Conservation (phyloP, 2,888 invertebrate genomes). For the Leptura quadrifasciata region DNA sequence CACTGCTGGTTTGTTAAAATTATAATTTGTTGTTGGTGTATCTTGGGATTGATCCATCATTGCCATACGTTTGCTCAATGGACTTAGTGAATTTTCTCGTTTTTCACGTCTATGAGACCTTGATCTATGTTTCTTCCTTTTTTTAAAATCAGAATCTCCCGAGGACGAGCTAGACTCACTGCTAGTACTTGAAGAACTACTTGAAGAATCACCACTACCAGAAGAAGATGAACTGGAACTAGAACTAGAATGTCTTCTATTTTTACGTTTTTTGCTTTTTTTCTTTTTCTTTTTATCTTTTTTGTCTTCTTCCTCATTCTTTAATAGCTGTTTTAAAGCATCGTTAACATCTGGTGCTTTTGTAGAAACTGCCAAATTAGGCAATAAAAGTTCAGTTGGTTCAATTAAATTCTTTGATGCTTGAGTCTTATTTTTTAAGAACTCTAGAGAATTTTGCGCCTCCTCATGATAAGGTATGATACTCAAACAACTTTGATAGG, state of each 20-base stretch:
- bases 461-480: slow-evolving; percentile 92
- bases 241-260: slow-evolving; percentile 77
- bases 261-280: slow-evolving; percentile 79
- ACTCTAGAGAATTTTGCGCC: slow-evolving; percentile 89
- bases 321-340: slow-evolving; percentile 79
- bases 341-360: slow-evolving; percentile 78
- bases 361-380: slow-evolving; percentile 76
- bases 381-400: slow-evolving; percentile 78
- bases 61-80: slow-evolving; percentile 89
- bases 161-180: slow-evolving; percentile 81
- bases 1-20: slow-evolving; percentile 84
- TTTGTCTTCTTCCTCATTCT: slow-evolving; percentile 74
- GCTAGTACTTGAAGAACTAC: slow-evolving; percentile 74
- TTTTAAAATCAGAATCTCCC: slow-evolving; percentile 77
- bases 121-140: slow-evolving; percentile 76
- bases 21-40: slow-evolving; percentile 77
- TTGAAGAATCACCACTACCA: slow-evolving; percentile 78
- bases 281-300: slow-evolving; percentile 82
- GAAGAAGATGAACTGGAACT: slow-evolving; percentile 73
- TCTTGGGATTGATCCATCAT: slow-evolving; percentile 79
- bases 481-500: slow-evolving; percentile 88
- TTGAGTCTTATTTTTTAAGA: slow-evolving; percentile 82
- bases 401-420: slow-evolving; percentile 79
- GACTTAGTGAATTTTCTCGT: slow-evolving; percentile 83
- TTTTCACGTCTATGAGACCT: slow-evolving; percentile 77